Percentiles rank a stretch among this genome's conserved stretches.
Evolutionary conservation across 2,888 invertebrate genomes (phyloP).

Genomic region (Cheilosia soror): DNA sequence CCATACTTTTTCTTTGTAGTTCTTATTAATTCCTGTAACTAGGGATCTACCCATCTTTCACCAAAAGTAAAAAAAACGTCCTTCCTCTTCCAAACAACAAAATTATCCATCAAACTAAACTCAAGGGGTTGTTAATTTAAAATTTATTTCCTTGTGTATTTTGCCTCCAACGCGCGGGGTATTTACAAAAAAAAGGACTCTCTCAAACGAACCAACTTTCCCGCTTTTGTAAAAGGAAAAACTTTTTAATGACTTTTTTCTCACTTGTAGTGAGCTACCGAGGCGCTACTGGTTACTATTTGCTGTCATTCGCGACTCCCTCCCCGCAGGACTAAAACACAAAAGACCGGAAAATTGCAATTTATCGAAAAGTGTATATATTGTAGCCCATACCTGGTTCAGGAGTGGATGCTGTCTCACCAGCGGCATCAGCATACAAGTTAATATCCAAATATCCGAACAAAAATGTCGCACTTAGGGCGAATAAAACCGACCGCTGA

Average conservation of each 20-base stretch:
- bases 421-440: conserved; percentile 49
- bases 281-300: neutral
- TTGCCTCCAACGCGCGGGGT: neutral
- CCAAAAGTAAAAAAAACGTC: conserved; percentile 17
- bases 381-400: conserved; percentile 75
- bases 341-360: conserved; percentile 68
- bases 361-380: conserved; percentile 62
- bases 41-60: neutral
- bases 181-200: conserved; percentile 6
- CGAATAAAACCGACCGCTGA: conserved; percentile 50
- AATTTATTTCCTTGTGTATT: conserved; percentile 39
- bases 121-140: conserved; percentile 54
- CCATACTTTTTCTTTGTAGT: neutral
- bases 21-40: neutral
- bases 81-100: conserved; percentile 25
- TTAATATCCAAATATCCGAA: conserved; percentile 75
- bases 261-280: conserved; percentile 41
- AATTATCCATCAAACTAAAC: conserved; percentile 58
- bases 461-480: conserved; percentile 60
- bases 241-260: conserved; percentile 74
- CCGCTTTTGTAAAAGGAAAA: conserved; percentile 43
- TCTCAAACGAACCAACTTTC: conserved; percentile 53
- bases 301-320: neutral
- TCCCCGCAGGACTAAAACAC: conserved; percentile 22
- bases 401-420: conserved; percentile 74